Evolutionary conservation across 2,797 vertebrate genomes (phyloP), one percentile per base, ranked within the genome.

Genomic region (Microhierax caerulescens): DNA sequence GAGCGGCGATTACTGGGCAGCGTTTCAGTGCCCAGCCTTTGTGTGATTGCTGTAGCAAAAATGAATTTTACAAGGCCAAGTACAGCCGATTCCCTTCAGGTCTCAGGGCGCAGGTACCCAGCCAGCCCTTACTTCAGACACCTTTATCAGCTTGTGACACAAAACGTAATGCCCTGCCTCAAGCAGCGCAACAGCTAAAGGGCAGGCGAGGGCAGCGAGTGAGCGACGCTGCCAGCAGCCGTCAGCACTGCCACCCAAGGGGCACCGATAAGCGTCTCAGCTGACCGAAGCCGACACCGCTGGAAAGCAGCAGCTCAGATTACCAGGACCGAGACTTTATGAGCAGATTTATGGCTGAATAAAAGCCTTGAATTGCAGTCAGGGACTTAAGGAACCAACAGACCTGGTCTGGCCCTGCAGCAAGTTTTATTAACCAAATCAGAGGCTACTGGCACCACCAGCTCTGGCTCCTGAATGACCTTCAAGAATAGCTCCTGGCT

Each of bases 351-450:
- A 74, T 9, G 68, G 84, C 61, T 32, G 60, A 96, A 50, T 57
- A 89, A 92, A 85, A 93, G 81, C 81, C 80, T 77, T 68, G 64
- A 94, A 67, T 94, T 77, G 50, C 59, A 70, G 48, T 39, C n/a
- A 21, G 74, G 70, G 53, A 53, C 68, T 16, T 4, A 50, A 69
- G 50, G 41, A 92, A 80, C 13, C 67, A 39, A 80, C 6, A 45
- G 51, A 70, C 16, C 10, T 59, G 39, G 48, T 9, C 60, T 25
- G 11, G 56, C 27, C 59, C 64, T 2, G 0, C 3, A 2, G 53
- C 41, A 48, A 43, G 19, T 36, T 79, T 57, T 50, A 27, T 83
- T 80, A 79, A 76, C 54, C 43, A 30, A 36, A 93, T 24, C 36
- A 43, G 61, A 88, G 67, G 28, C 78, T 34, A 2, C 57, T 34